Percentiles rank a stretch among this genome's conserved stretches.
phyloP scores from a whole-genome alignment of 2,888 invertebrate species.

The Drosophila monieri region DNA sequence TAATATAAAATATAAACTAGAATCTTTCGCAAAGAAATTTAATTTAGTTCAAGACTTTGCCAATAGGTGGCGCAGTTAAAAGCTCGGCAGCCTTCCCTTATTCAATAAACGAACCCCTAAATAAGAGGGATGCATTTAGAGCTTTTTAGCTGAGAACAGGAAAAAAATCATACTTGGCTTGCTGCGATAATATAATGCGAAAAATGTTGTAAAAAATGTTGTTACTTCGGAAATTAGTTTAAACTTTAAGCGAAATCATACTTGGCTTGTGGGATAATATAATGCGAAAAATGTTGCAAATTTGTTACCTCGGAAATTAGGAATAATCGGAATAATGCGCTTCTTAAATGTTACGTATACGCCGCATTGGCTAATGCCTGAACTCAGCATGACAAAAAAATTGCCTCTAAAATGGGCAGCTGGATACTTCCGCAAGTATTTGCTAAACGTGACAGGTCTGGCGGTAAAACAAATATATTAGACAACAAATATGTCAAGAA shows the following conservation, averaged over 20 bases:
- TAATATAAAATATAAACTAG: too few species aligned
- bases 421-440: background rate
- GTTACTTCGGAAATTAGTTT: too few species aligned
- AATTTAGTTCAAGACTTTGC: background rate
- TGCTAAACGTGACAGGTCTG: background rate
- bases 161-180: too few species aligned
- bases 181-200: too few species aligned
- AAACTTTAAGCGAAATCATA: too few species aligned
- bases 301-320: too few species aligned
- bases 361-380: background rate
- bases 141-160: constrained; percentile 5
- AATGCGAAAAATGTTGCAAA: too few species aligned
- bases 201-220: too few species aligned
- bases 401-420: background rate
- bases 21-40: background rate
- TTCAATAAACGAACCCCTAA: constrained; percentile 13
- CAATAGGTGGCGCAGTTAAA: constrained; percentile 18
- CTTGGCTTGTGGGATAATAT: too few species aligned
- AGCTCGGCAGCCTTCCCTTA: constrained; percentile 4
- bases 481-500: background rate
- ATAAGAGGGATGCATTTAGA: background rate
- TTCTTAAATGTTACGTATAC: background rate
- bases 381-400: background rate
- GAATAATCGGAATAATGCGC: background rate
- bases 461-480: background rate